Percentiles rank a stretch among this genome's conserved stretches.
phyloP scores from a whole-genome alignment of 1,140 invertebrate genomes.

The Zaprionus kolodkinae region DNA sequence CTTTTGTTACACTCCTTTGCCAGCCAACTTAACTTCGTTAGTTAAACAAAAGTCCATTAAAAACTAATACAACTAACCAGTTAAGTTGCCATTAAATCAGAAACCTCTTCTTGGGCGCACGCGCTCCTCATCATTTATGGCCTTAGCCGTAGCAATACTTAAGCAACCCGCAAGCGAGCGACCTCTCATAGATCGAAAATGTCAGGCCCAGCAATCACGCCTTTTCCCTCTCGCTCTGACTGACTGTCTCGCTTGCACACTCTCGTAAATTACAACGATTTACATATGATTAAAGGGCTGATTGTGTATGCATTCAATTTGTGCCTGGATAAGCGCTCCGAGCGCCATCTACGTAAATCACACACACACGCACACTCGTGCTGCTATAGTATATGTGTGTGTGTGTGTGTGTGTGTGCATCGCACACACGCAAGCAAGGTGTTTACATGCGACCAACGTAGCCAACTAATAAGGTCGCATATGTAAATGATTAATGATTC shows the following conservation, averaged over 20 bases:
- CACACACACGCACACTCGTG: conserved; percentile 11
- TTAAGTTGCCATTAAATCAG: background rate
- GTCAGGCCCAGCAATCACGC: background rate
- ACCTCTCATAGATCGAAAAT: conserved; percentile 7
- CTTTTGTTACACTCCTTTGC: background rate
- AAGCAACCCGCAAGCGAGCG: background rate
- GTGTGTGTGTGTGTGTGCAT: background rate
- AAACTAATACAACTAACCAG: conserved; percentile 1
- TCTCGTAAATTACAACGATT: conserved; percentile 47
- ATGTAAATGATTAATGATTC: conserved; percentile 67
- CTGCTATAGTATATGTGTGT: background rate
- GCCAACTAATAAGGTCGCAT: conserved; percentile 57
- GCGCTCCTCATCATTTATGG: background rate
- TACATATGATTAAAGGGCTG: conserved; percentile 50
- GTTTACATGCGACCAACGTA: conserved; percentile 49
- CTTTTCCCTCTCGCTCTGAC: background rate
- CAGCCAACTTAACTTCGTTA: background rate
- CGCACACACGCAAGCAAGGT: background rate
- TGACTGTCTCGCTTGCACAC: background rate
- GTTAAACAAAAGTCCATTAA: conserved; percentile 3
- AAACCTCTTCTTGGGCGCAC: background rate
- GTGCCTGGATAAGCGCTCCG: conserved; percentile 31
- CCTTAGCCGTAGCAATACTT: background rate
- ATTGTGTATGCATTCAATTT: conserved; percentile 45
- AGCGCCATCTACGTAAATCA: conserved; percentile 40